These are phyloP conservation scores for Bombus breviceps DNA, from an alignment of 1,140 invertebrate species.

Conservation along the genomic window DNA sequence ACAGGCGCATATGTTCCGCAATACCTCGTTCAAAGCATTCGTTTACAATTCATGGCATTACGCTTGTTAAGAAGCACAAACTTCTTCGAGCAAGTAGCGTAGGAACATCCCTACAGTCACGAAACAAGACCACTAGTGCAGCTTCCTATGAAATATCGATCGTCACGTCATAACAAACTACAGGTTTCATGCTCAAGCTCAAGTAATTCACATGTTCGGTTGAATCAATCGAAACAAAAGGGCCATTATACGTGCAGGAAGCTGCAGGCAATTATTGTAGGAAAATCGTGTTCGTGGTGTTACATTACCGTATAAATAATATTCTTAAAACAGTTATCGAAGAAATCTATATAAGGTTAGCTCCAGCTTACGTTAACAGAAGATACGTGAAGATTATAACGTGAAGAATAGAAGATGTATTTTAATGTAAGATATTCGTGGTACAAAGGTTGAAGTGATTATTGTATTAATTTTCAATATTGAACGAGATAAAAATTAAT, in stretches of 20 bases:
- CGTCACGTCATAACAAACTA: neutral
- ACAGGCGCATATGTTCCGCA: neutral
- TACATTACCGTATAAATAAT: neutral
- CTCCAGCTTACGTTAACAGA: neutral
- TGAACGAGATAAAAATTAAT: no score
- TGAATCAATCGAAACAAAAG: conserved; percentile 7
- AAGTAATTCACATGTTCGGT: conserved; percentile 1
- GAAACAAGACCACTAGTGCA: neutral
- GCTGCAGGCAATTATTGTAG: neutral
- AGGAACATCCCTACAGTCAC: neutral
- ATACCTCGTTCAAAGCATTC: neutral
- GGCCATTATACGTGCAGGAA: neutral
- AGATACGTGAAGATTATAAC: no score
- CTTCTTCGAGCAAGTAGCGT: neutral
- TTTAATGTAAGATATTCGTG: no score
- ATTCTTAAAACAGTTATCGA: neutral
- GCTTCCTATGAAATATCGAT: conserved; percentile 36
- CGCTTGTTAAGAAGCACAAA: neutral
- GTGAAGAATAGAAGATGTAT: no score
- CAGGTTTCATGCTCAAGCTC: neutral
- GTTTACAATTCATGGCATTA: neutral
- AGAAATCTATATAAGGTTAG: neutral
- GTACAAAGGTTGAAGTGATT: neutral
- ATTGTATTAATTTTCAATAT: no score
- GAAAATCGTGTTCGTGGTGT: neutral